Evolutionary conservation across 2,888 invertebrate genomes (phyloP).

Genomic region (Halictus ligatus): DNA sequence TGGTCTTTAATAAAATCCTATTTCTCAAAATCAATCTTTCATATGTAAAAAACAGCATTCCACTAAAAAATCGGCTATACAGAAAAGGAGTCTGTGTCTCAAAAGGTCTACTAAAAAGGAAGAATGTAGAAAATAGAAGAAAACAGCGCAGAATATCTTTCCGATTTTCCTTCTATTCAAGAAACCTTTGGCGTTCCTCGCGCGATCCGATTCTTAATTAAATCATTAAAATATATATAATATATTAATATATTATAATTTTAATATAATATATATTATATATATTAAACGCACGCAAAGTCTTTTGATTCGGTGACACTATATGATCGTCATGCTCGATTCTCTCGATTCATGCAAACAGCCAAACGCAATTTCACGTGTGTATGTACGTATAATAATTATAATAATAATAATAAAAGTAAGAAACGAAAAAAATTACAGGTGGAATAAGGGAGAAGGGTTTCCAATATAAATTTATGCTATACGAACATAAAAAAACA

Average conservation of each 20-base stretch:
- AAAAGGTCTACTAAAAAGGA: slow-evolving; percentile 7
- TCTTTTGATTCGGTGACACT: not conserved
- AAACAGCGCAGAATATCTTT: not conserved
- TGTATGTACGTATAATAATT: not conserved
- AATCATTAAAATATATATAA: slow-evolving; percentile 7
- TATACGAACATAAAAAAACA: slow-evolving; percentile 65
- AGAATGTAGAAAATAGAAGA: not conserved
- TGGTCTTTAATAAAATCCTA: not conserved
- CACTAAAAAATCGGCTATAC: not conserved
- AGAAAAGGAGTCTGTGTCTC: not conserved
- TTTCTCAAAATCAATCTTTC: not conserved
- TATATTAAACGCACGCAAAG: not conserved
- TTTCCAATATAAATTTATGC: slow-evolving; percentile 61
- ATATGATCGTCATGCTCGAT: not conserved
- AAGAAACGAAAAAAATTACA: slow-evolving; percentile 28
- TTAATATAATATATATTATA: no score
- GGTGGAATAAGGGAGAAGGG: slow-evolving; percentile 39
- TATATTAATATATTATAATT: no score
- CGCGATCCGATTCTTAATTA: not conserved
- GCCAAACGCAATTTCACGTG: slow-evolving; percentile 2
- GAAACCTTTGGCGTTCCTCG: slow-evolving; percentile 8
- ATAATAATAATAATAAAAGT: slow-evolving; percentile 8
- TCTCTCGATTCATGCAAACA: not conserved
- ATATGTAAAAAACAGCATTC: not conserved
- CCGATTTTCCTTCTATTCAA: slow-evolving; percentile 16